Conservation (phyloP, 2,113 vertebrate species). For the Dasyprocta punctata region DNA sequence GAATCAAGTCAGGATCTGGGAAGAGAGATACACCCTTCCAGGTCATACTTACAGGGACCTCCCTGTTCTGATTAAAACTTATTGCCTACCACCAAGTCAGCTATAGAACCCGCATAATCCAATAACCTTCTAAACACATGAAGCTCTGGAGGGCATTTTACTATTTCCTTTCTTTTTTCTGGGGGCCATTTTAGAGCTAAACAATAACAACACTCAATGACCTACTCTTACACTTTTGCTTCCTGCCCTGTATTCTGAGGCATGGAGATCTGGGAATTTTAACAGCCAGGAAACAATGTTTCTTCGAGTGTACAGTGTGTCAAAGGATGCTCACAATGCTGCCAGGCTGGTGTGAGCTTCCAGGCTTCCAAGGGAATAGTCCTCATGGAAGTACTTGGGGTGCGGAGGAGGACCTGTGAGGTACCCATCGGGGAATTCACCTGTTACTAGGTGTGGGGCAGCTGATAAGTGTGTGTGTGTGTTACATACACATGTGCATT, state of each 20-base stretch:
- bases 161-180: not conserved
- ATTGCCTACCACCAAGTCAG: not conserved
- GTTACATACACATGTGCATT: accelerated
- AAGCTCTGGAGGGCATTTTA: not conserved
- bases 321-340: not conserved
- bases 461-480: no score
- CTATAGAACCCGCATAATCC: not conserved
- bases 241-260: not conserved
- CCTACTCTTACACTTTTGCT: not conserved
- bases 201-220: not conserved
- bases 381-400: not conserved
- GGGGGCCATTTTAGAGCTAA: not conserved
- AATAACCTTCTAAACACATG: not conserved
- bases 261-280: not conserved
- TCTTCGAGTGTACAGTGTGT: accelerated
- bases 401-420: not conserved
- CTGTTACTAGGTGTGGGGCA: not conserved
- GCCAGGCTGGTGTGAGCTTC: not conserved
- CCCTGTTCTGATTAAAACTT: not conserved
- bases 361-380: not conserved
- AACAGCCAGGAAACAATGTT: not conserved
- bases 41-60: not conserved
- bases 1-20: not conserved
- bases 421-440: not conserved
- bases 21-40: not conserved